Evolutionary conservation across 1,140 invertebrate genomes (phyloP).

Genomic region (Microplitis demolitor): DNA sequence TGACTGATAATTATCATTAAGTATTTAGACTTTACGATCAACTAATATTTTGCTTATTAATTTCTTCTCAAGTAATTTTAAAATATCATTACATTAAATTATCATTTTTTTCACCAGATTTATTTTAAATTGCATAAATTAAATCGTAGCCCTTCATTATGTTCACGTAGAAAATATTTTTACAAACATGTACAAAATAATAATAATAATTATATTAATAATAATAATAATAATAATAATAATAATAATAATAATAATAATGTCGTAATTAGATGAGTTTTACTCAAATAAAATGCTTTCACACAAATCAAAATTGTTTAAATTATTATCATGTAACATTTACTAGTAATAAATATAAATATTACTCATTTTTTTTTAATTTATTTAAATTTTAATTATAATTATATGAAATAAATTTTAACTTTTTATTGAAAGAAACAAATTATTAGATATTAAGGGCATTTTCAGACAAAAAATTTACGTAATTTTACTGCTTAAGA

Average conservation of each 20-base stretch:
- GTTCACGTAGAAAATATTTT: conserved; percentile 31
- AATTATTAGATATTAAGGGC: too few species aligned
- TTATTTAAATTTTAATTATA: too few species aligned
- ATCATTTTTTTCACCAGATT: too few species aligned
- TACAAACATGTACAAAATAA: conserved; percentile 37
- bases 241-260: conserved; percentile 4
- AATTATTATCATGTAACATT: background rate
- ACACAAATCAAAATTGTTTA: background rate
- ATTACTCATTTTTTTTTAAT: too few species aligned
- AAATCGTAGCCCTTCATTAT: background rate
- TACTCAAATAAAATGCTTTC: conserved; percentile 35
- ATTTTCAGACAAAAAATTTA: too few species aligned
- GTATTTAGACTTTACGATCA: conserved; percentile 12
- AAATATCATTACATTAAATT: too few species aligned
- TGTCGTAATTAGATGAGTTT: conserved; percentile 28
- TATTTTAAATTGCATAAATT: too few species aligned
- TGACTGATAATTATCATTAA: conserved; percentile 27
- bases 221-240: too few species aligned
- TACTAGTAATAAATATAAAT: too few species aligned
- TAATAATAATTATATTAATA: background rate
- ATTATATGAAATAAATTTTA: too few species aligned
- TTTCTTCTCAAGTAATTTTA: background rate
- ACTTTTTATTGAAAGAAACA: too few species aligned
- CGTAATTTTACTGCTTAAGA: too few species aligned
- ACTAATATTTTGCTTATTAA: background rate